Percentiles rank a stretch among this genome's conserved stretches.
phyloP scores from a whole-genome alignment of 1,140 invertebrate species.

The Calephelis nemesis region DNA sequence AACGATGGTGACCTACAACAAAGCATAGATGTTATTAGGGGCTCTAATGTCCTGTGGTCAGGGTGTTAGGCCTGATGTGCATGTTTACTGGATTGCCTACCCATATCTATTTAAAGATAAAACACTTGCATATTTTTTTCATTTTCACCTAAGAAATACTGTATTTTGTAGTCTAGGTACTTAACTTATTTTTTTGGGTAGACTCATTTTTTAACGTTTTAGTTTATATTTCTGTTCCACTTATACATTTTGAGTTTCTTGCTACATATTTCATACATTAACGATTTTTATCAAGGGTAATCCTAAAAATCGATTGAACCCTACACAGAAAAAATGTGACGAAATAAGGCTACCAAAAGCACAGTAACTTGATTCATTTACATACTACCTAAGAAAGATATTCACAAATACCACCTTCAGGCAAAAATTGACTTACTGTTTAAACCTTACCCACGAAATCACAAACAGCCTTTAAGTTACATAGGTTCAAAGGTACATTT shows the following conservation, averaged over 20 bases:
- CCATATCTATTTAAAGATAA: too few species aligned
- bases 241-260: not conserved
- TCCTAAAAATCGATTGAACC: constrained; percentile 9
- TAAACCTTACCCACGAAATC: constrained; percentile 11
- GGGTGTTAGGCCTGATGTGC: too few species aligned
- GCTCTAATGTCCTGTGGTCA: too few species aligned
- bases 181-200: not conserved
- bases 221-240: constrained; percentile 3
- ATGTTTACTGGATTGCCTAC: too few species aligned
- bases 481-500: constrained; percentile 10
- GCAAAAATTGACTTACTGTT: constrained; percentile 5
- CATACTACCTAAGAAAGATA: constrained; percentile 6
- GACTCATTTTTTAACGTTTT: not conserved
- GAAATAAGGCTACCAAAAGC: constrained; percentile 14
- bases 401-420: constrained; percentile 8
- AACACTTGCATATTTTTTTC: too few species aligned
- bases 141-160: too few species aligned
- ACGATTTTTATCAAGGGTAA: not conserved
- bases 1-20: too few species aligned
- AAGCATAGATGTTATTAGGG: too few species aligned
- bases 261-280: not conserved
- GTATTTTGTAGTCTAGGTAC: not conserved
- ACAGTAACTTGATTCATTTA: constrained; percentile 12
- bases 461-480: constrained; percentile 14
- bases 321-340: not conserved